Evolutionary conservation across 35 echinoderm and acorn worm species (phyloP), one percentile per base, ranked within the genome.

Genomic region (Anneissia japonica): DNA sequence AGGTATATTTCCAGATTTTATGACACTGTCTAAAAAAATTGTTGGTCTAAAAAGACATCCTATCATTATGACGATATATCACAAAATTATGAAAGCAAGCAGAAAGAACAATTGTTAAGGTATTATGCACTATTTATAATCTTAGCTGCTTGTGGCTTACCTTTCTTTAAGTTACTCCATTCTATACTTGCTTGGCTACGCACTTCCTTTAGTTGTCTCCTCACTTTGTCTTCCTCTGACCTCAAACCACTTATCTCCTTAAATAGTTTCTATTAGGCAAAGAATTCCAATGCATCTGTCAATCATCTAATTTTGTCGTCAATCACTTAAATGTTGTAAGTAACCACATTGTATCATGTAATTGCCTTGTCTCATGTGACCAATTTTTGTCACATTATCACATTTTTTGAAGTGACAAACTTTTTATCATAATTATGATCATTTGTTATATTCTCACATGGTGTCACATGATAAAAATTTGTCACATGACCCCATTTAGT

Each of bases 261-360:
- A 73, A 92, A 97, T 85, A 89, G 79, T 93, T 93, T 93, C 91
- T 93, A 64, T 33, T 83, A 28, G 13, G 19, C 74, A 89, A 19
- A 81, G 31, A 87, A 13, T 31, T 28, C 23, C 16, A 26, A 64
- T 83, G 3, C 11, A 83, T 17, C n/a, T 51, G 31, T 9, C 28
- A 17, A 73, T 35, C 29, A 31, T 46, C 74, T 30, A 36, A 33
- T 11, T 46, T 5, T 46, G 64, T 31, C 2, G 64, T 45, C 4
- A 82, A 13, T 21, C 75, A 77, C 19, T 77, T 28, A 30, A 77
- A 11, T 16, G 28, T 16, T 16, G 28, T 28, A 72, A 28, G 14
- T 16, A 72, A 14, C 55, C 14, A 72, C 55, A 72, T 72, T 28
- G 55, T 16, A 72, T 72, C 14, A 72, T 16, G 55, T 14, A 14